Evolutionary conservation across 1,140 invertebrate genomes (phyloP).

Genomic region (Heliconius congener): DNA sequence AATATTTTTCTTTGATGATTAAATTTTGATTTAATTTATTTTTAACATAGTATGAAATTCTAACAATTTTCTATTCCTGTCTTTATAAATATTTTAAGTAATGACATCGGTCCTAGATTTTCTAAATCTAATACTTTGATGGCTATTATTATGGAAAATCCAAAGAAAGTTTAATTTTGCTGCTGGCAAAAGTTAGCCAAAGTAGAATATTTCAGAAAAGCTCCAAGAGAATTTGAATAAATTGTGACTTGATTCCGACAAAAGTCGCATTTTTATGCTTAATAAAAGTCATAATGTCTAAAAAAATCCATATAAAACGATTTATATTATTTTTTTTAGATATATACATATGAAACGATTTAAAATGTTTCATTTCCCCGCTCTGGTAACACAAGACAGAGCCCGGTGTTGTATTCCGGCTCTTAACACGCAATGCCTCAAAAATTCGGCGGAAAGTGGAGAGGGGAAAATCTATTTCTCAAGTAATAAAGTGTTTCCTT

Average conservation of each 20-base stretch:
- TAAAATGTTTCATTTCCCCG: too few relatives aligned
- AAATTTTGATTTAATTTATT: too few relatives aligned
- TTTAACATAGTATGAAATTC: too few relatives aligned
- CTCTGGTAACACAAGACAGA: too few relatives aligned
- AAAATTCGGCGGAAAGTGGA: too few relatives aligned
- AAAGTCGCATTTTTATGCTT: neutral
- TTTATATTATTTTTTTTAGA: too few relatives aligned
- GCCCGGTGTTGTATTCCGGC: too few relatives aligned
- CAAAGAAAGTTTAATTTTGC: conserved; percentile 17
- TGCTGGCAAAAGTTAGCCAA: conserved; percentile 6
- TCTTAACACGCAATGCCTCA: too few relatives aligned
- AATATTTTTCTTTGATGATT: too few relatives aligned
- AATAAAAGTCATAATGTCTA: neutral
- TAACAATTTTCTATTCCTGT: neutral
- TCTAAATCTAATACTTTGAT: conserved; percentile 13
- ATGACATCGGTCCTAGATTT: neutral
- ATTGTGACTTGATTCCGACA: conserved; percentile 16
- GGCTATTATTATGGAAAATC: conserved; percentile 19
- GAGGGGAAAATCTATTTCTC: too few relatives aligned
- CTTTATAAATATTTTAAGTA: neutral
- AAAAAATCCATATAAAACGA: neutral
- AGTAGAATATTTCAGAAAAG: conserved; percentile 13
- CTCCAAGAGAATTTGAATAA: conserved; percentile 14
- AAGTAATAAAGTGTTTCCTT: too few relatives aligned
- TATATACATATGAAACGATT: too few relatives aligned